These are phyloP conservation scores for Ephestia elutella DNA, from an alignment of 1,140 invertebrate species.

Conservation along the genomic window DNA sequence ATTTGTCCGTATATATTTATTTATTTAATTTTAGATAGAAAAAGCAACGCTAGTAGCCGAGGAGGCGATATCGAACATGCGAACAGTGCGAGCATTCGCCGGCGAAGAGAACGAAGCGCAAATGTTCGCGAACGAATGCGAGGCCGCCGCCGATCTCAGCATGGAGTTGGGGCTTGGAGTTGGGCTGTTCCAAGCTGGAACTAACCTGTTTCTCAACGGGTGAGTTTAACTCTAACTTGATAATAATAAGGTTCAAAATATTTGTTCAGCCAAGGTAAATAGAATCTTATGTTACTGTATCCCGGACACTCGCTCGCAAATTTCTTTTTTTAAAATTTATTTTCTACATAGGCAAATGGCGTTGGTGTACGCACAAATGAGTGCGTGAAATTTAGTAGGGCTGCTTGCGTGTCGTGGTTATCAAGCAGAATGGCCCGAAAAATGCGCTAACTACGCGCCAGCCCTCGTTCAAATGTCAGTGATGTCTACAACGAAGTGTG, in stretches of 20 bases:
- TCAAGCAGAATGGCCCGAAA: no score
- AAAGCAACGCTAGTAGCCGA: slow-evolving; percentile 91
- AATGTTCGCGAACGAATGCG: slow-evolving; percentile 84
- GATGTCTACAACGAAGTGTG: no score
- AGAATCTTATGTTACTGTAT: no score
- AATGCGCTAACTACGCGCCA: no score
- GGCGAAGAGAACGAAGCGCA: slow-evolving; percentile 90
- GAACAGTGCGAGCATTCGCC: slow-evolving; percentile 93
- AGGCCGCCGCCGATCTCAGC: slow-evolving; percentile 81
- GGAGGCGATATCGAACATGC: slow-evolving; percentile 93
- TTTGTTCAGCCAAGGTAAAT: background rate
- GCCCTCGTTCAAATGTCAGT: no score
- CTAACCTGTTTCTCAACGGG: slow-evolving; percentile 88
- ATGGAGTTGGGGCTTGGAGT: slow-evolving; percentile 91
- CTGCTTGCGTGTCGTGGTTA: no score
- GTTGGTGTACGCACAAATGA: no score
- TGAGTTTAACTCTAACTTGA: slow-evolving; percentile 27
- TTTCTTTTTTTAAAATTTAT: no score
- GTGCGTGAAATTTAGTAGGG: no score
- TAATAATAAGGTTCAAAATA: background rate
- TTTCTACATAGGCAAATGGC: no score
- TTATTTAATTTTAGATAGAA: slow-evolving; percentile 77
- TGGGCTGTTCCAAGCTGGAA: slow-evolving; percentile 89
- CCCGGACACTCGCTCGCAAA: no score
- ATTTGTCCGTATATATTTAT: no score